Base-by-base conservation (phyloP, 2,113 vertebrate genomes). In the Microtus montanus region DNA sequence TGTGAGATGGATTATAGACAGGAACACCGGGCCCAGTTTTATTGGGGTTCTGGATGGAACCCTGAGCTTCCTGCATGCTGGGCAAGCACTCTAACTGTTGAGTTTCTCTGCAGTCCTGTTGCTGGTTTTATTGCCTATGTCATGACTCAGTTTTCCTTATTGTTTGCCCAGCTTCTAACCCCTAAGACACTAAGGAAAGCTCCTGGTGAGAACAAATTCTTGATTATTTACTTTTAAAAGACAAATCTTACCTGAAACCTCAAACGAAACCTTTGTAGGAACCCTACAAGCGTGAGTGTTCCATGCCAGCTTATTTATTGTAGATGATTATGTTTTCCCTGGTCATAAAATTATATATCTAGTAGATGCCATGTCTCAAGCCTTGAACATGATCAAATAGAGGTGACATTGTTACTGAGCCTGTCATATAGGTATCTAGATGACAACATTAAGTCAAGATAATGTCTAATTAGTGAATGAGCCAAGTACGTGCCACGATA, bases 111-210 rank as follows among this genome's bases (percentile, higher is more conserved):
- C 41, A 8, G 41, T 30, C 61, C 83, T 85, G 41, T 3, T 13
- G 28, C 3, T 24, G 19, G 13, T 93, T 87, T 87, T 85, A 84
- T 87, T 89, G 61, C 63, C 58, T 28, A 84, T 30, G 47, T 79
- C 64, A 85, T 79, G 19, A 83, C 20, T 87, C 66, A n/a, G 19
- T 49, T 87, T 83, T 91, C 79, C 30, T 94, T 41, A 41, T 70
- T 33, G 41, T 93, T 95, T 97, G 66, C 58, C 86, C n/a, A 92
- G 84, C 68, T 49, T 94, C 80, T 71, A 41, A 92, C 22, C 77
- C 1, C 66, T 12, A 79, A 75, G 41, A 75, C 19, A 79, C 20
- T 85, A 93, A 93, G 86, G 85, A 20, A 73, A 94, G 85, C 52
- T 95, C 70, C 71, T 78, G 15, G 20, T 83, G 47, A 88, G 47